These are phyloP conservation scores for Montipora capitata DNA, from an alignment of 92 coral and sea anemone species.

Conservation along the genomic window DNA sequence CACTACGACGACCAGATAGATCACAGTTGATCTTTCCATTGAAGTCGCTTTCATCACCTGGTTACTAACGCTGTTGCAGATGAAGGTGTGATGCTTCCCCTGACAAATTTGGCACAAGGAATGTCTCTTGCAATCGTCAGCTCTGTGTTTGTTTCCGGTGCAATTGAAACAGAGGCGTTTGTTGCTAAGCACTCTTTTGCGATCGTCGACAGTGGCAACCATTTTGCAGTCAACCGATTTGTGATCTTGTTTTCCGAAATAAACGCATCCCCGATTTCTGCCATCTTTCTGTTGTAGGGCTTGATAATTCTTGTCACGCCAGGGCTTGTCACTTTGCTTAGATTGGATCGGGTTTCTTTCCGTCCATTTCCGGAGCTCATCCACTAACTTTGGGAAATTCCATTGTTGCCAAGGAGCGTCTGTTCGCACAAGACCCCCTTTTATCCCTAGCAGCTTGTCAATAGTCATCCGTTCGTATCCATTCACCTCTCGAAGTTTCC, in stretches of 20 bases:
- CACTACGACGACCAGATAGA: slow-evolving; percentile 8
- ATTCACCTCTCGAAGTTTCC: slow-evolving; percentile 77
- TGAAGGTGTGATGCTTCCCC: slow-evolving; percentile 59
- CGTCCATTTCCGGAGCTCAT: slow-evolving; percentile 78
- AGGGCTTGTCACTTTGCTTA: slow-evolving; percentile 18
- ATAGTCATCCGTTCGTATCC: slow-evolving; percentile 72
- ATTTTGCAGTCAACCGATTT: slow-evolving; percentile 46
- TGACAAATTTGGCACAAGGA: slow-evolving; percentile 50
- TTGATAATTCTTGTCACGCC: slow-evolving; percentile 20
- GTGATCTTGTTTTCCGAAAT: slow-evolving; percentile 46
- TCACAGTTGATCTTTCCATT: slow-evolving; percentile 12
- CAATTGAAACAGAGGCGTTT: slow-evolving; percentile 68
- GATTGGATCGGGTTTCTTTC: slow-evolving; percentile 62
- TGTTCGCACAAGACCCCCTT: slow-evolving; percentile 77
- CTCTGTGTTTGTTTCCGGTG: slow-evolving; percentile 50
- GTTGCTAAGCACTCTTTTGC: slow-evolving; percentile 38
- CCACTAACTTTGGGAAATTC: slow-evolving; percentile 74
- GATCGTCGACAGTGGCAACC: slow-evolving; percentile 11
- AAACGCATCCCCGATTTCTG: slow-evolving; percentile 43
- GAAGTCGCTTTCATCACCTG: slow-evolving; percentile 13
- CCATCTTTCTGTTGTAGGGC: neutral
- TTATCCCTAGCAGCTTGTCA: slow-evolving; percentile 79
- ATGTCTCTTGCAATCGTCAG: slow-evolving; percentile 9
- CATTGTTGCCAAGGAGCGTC: slow-evolving; percentile 79
- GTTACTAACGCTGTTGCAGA: neutral